Percentiles rank a stretch among this genome's conserved stretches.
These are phyloP conservation scores for Bos indicus DNA, from an alignment of 2,113 vertebrate genomes.

Conservation along the genomic window DNA sequence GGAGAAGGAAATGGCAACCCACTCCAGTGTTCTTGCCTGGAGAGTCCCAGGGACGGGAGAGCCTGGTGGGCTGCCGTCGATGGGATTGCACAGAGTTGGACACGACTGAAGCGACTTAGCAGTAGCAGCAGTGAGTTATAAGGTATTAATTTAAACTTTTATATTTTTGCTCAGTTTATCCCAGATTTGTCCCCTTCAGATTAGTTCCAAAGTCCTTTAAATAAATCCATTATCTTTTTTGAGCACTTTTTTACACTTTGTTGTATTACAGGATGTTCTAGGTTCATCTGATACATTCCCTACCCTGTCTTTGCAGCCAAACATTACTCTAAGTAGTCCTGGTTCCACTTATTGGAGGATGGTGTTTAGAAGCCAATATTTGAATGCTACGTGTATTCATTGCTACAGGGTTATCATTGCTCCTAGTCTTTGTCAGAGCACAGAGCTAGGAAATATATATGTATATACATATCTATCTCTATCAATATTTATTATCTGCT, in stretches of 20 bases:
- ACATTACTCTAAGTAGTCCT: background rate
- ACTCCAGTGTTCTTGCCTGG: no score
- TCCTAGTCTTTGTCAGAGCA: background rate
- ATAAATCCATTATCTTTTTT: background rate
- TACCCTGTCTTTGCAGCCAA: background rate
- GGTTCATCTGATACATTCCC: background rate
- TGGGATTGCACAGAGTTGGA: no score
- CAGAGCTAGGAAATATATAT: no score
- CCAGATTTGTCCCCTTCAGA: background rate
- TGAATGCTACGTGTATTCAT: background rate
- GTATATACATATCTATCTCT: background rate
- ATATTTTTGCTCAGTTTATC: background rate
- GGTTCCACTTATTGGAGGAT: background rate
- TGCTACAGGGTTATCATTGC: no score
- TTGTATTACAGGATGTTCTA: background rate
- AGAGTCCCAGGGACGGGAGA: no score
- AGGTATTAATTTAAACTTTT: background rate
- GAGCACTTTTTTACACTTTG: background rate
- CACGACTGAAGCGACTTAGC: no score
- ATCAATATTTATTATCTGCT: background rate
- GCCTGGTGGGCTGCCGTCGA: no score
- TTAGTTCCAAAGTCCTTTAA: background rate
- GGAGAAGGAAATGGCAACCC: no score
- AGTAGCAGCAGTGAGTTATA: no score
- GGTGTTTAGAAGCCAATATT: background rate